phyloP scores from a whole-genome alignment of 1,140 invertebrate species.

The Pinna nobilis region DNA sequence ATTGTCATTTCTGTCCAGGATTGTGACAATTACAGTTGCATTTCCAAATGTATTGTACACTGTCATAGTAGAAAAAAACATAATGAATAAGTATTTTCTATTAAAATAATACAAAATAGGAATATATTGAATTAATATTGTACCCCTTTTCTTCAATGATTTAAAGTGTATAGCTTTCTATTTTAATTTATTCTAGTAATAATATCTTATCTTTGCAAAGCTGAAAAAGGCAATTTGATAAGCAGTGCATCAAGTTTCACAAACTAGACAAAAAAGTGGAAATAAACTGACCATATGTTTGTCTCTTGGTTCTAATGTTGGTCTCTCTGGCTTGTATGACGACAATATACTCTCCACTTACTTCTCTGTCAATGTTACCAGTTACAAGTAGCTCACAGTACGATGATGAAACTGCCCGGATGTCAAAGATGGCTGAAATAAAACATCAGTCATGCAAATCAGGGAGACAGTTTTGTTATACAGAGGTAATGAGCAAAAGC shows the following conservation, averaged over 20 bases:
- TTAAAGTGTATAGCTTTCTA: too few relatives aligned
- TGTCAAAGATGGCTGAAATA: constrained; percentile 3
- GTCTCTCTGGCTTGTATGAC: constrained; percentile 20
- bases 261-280: not conserved
- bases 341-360: constrained; percentile 23
- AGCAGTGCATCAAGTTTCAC: not conserved
- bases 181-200: too few relatives aligned
- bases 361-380: constrained; percentile 38
- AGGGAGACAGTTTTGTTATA: too few relatives aligned
- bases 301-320: constrained; percentile 11
- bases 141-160: not conserved
- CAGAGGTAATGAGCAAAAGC: too few relatives aligned
- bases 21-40: constrained; percentile 84
- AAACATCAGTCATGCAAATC: not conserved
- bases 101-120: not conserved
- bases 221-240: not conserved
- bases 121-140: not conserved
- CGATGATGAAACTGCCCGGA: not conserved
- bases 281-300: not conserved
- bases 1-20: constrained; percentile 92
- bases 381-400: constrained; percentile 34
- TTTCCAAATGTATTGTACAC: constrained; percentile 45
- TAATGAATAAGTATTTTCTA: not conserved
- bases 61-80: constrained; percentile 26
- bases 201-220: too few relatives aligned